A percentile compares a stretch with the other conserved stretches of the same genome.
These are phyloP conservation scores for Acridotheres tristis DNA, from an alignment of 2,797 vertebrate genomes.

Conservation along the genomic window DNA sequence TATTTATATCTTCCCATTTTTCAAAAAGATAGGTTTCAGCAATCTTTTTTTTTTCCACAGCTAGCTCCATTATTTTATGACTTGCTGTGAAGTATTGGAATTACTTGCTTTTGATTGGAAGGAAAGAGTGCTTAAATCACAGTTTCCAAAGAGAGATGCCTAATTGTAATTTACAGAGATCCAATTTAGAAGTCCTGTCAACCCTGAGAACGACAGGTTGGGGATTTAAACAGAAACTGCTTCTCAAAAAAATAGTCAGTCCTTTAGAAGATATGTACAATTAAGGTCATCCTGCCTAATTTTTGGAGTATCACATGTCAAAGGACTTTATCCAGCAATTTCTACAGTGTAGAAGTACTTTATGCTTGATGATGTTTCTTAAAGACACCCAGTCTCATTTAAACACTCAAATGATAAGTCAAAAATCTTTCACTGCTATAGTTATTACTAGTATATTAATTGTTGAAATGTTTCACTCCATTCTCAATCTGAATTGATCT, in stretches of 20 bases:
- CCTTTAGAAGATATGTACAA: not conserved
- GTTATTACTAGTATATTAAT: not conserved
- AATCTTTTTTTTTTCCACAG: not conserved
- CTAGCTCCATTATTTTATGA: not conserved
- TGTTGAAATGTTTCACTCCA: not conserved
- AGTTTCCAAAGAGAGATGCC: not conserved
- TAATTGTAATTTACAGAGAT: not conserved
- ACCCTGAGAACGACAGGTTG: fast-evolving
- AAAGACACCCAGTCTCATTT: not conserved
- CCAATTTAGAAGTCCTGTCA: not conserved
- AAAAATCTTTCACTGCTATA: not conserved
- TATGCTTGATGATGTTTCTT: not conserved
- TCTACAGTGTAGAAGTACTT: not conserved
- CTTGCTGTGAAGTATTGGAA: not conserved
- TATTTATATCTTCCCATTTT: not conserved
- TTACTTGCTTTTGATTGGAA: not conserved
- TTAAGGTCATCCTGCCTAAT: not conserved
- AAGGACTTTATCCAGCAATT: not conserved
- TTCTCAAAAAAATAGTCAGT: not conserved
- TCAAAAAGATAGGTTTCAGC: not conserved
- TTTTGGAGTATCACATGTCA: not conserved
- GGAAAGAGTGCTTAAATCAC: not conserved
- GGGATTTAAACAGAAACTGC: not conserved
- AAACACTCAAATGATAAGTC: not conserved
- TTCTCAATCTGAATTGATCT: not conserved